Conservation (phyloP, 2,888 invertebrate species). For the Aporophyla nigra region DNA sequence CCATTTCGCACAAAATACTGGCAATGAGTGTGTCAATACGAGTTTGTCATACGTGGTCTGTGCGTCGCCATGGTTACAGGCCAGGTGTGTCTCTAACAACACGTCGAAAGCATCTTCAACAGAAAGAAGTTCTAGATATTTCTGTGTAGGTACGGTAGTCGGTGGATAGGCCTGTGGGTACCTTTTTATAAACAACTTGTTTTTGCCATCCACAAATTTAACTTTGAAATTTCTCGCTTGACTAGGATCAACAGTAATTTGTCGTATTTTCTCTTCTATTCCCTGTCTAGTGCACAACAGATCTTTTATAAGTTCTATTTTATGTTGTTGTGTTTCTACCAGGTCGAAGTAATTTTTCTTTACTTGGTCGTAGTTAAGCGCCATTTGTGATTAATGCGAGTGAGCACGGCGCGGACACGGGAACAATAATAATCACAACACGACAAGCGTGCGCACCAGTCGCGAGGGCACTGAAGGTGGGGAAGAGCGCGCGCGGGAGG, state of each 20-base stretch:
- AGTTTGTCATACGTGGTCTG: not conserved
- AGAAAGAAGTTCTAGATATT: slow-evolving; percentile 17
- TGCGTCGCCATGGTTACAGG: not conserved
- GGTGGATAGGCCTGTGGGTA: accelerated
- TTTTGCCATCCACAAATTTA: not conserved
- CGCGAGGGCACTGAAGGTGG: slow-evolving; percentile 37
- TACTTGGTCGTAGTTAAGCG: slow-evolving; percentile 23
- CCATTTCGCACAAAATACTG: not conserved
- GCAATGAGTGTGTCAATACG: not conserved
- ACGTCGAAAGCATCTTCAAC: slow-evolving; percentile 44
- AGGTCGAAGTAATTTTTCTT: not conserved
- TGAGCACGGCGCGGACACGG: not conserved
- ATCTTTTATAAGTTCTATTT: not conserved
- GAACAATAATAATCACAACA: not conserved
- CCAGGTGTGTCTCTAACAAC: slow-evolving; percentile 25
- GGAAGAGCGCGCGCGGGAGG: not conserved
- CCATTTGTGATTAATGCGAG: slow-evolving; percentile 39
- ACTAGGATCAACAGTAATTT: not conserved
- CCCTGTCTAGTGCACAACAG: not conserved
- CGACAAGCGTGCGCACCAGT: slow-evolving; percentile 13
- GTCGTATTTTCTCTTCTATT: slow-evolving; percentile 18
- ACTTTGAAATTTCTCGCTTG: not conserved
- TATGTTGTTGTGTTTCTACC: not conserved
- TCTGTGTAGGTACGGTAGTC: not conserved
- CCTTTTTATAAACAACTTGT: slow-evolving; percentile 22